A percentile compares a stretch with the other conserved stretches of the same genome.
phyloP scores from a whole-genome alignment of 1,140 invertebrate genomes.

The Spodoptera litura region DNA sequence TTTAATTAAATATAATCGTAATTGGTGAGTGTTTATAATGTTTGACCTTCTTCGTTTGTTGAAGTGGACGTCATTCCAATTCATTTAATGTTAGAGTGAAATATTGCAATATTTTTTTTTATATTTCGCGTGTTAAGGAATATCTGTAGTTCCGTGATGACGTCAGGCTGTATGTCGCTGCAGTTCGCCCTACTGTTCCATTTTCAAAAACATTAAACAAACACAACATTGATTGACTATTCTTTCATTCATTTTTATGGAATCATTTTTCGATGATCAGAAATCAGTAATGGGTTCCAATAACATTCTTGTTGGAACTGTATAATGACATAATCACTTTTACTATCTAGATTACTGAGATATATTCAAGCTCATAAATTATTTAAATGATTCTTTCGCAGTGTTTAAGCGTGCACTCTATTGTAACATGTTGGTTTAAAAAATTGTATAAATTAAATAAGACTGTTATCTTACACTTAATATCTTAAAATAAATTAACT shows the following conservation, averaged over 20 bases:
- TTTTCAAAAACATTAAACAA: constrained; percentile 39
- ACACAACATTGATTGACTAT: constrained; percentile 9
- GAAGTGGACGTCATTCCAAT: constrained; percentile 23
- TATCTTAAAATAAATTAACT: constrained; percentile 27
- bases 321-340: constrained; percentile 29
- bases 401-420: neutral
- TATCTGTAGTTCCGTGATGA: constrained; percentile 27
- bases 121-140: constrained; percentile 25
- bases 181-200: constrained; percentile 25
- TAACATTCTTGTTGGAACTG: neutral
- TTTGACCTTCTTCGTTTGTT: constrained; percentile 26
- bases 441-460: neutral
- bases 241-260: constrained; percentile 7
- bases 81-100: constrained; percentile 7
- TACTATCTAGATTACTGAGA: constrained; percentile 27
- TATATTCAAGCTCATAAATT: constrained; percentile 22
- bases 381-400: constrained; percentile 21
- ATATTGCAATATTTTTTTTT: constrained; percentile 21
- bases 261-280: constrained; percentile 7
- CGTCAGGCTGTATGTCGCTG: neutral
- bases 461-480: constrained; percentile 12
- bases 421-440: neutral
- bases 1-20: constrained; percentile 1
- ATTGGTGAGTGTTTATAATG: constrained; percentile 24
- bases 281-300: constrained; percentile 24